phyloP scores from a whole-genome alignment of 2,888 invertebrate genomes.

The Brachylomia viminalis region DNA sequence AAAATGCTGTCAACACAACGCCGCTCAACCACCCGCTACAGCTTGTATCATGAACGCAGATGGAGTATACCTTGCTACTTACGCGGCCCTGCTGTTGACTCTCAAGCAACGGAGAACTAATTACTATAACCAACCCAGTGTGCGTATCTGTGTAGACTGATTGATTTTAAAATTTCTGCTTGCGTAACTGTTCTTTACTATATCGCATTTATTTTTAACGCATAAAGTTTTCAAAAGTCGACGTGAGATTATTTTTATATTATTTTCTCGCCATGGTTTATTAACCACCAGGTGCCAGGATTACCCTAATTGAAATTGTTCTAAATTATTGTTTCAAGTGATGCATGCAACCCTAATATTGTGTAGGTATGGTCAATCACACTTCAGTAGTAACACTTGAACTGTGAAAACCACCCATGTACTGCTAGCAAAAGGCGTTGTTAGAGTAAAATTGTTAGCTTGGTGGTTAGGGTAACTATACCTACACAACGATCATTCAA shows the following conservation, averaged over 20 bases:
- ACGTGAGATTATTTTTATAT: neutral
- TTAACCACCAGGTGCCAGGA: neutral
- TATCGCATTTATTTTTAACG: neutral
- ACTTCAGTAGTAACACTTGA: neutral
- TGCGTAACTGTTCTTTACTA: neutral
- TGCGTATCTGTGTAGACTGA: conserved; percentile 69
- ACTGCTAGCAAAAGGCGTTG: too few species aligned
- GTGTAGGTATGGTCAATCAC: too few species aligned
- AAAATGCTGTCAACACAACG: conserved; percentile 95
- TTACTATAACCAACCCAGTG: conserved; percentile 92
- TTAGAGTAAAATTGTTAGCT: too few species aligned
- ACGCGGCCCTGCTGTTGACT: conserved; percentile 95
- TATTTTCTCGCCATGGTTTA: neutral
- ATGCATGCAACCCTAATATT: neutral
- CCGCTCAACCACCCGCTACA: conserved; percentile 91
- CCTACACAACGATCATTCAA: too few species aligned
- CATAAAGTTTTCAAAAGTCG: neutral
- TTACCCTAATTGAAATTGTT: neutral
- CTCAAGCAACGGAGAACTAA: conserved; percentile 94
- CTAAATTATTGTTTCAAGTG: too few species aligned
- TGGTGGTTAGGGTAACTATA: too few species aligned
- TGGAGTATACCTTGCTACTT: conserved; percentile 97
- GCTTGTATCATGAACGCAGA: conserved; percentile 97
- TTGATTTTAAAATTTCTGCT: neutral
- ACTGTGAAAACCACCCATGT: neutral